phyloP scores from a whole-genome alignment of 2,888 invertebrate species.

The Volucella inflata region DNA sequence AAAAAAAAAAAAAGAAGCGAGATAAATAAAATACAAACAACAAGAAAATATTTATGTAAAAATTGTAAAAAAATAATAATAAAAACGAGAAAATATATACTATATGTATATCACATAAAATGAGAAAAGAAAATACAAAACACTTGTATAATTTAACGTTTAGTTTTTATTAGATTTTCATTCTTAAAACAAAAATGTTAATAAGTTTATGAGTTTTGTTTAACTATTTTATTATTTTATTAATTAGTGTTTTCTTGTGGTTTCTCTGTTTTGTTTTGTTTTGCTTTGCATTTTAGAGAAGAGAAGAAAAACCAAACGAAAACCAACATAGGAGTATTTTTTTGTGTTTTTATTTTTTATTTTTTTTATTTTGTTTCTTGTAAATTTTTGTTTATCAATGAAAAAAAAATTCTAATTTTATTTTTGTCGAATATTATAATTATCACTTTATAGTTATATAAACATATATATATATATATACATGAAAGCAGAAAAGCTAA shows the following conservation, averaged over 20 bases:
- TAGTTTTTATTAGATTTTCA: constrained; percentile 53
- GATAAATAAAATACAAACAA: constrained; percentile 10
- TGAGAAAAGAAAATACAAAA: constrained; percentile 23
- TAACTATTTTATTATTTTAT: constrained; percentile 18
- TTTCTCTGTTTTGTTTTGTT: constrained; percentile 40
- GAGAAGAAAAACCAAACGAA: too few species aligned
- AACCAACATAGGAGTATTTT: constrained; percentile 34
- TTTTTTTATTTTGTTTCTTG: constrained; percentile 35
- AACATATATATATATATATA: constrained; percentile 37
- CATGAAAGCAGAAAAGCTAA: too few species aligned
- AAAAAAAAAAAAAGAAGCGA: constrained; percentile 51
- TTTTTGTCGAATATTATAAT: constrained; percentile 47
- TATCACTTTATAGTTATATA: constrained; percentile 57
- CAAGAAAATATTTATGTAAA: constrained; percentile 70
- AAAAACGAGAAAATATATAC: constrained; percentile 55
- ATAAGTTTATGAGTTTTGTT: constrained; percentile 24
- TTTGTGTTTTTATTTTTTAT: constrained; percentile 28
- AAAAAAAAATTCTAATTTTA: constrained; percentile 40
- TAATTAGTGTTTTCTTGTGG: constrained; percentile 6
- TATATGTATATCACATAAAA: constrained; percentile 60
- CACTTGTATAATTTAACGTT: constrained; percentile 65
- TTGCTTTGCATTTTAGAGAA: constrained; percentile 17
- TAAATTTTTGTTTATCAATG: constrained; percentile 51
- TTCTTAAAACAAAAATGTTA: constrained; percentile 16
- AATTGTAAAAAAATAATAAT: constrained; percentile 75